These are phyloP conservation scores for Liolophura sinensis DNA, from an alignment of 1,140 invertebrate species.

Conservation along the genomic window DNA sequence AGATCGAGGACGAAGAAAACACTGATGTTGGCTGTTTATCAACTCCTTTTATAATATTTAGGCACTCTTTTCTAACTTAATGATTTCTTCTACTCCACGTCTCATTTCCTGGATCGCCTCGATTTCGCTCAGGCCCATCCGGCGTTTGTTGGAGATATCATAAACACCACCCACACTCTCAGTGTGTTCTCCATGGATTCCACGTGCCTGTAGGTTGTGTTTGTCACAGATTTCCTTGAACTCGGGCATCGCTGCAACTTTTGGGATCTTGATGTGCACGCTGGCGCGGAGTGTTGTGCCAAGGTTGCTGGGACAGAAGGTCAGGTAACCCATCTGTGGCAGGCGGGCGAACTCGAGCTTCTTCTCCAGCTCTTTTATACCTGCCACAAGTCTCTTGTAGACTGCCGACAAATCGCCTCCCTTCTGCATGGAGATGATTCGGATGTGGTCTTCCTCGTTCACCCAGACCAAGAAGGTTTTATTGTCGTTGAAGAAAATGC, in stretches of 20 bases:
- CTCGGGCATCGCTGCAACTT: too few species aligned
- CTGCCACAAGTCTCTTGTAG: constrained; percentile 84
- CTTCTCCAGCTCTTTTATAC: constrained; percentile 16
- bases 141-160: constrained; percentile 49
- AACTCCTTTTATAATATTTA: too few species aligned
- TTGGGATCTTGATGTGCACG: constrained; percentile 95
- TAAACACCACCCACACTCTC: too few species aligned
- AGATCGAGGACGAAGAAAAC: too few species aligned
- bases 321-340: constrained; percentile 91
- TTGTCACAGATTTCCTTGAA: too few species aligned
- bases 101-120: constrained; percentile 44
- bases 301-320: constrained; percentile 96
- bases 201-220: too few species aligned
- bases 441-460: too few species aligned
- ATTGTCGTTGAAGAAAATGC: too few species aligned
- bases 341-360: constrained; percentile 20
- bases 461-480: too few species aligned
- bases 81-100: constrained; percentile 39
- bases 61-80: constrained; percentile 42
- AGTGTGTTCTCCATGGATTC: too few species aligned
- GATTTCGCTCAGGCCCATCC: constrained; percentile 45
- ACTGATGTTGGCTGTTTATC: too few species aligned
- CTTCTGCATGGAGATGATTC: too few species aligned
- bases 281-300: constrained; percentile 95
- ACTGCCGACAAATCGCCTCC: constrained; percentile 86